phyloP scores from a whole-genome alignment of 2,797 vertebrate species.

The Manis pentadactyla region DNA sequence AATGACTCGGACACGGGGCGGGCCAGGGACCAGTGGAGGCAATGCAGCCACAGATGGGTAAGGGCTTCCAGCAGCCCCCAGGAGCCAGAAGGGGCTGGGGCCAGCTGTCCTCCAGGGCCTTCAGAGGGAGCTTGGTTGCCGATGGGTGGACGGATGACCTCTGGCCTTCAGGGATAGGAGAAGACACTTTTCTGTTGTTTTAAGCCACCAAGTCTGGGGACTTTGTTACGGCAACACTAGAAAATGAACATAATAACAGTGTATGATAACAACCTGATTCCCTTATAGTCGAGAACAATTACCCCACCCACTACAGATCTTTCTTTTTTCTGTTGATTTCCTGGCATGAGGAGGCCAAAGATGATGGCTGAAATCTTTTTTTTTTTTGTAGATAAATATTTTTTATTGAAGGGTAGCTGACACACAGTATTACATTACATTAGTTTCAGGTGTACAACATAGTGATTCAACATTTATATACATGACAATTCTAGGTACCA shows the following conservation, averaged over 20 bases:
- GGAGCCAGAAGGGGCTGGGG: too few species aligned
- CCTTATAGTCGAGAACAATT: neutral
- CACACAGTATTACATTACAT: too few species aligned
- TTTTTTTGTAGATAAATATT: too few species aligned
- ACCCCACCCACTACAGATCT: neutral
- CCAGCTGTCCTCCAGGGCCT: neutral
- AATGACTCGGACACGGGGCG: neutral
- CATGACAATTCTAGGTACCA: too few species aligned
- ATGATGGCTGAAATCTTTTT: too few species aligned
- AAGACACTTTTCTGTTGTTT: neutral
- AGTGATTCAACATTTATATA: too few species aligned
- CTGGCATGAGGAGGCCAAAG: neutral
- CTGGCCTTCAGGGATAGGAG: neutral
- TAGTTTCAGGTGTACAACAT: too few species aligned
- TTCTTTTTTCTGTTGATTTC: neutral
- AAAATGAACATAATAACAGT: neutral
- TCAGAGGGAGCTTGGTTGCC: neutral
- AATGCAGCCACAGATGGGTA: neutral
- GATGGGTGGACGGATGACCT: neutral
- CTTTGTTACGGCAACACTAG: neutral
- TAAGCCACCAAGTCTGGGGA: neutral
- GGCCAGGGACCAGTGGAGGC: neutral
- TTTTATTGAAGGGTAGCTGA: too few species aligned
- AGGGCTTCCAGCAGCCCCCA: neutral
- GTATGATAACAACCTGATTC: neutral